These are phyloP conservation scores for Phycodurus eques DNA, from an alignment of 2,113 vertebrate genomes.

Conservation along the genomic window DNA sequence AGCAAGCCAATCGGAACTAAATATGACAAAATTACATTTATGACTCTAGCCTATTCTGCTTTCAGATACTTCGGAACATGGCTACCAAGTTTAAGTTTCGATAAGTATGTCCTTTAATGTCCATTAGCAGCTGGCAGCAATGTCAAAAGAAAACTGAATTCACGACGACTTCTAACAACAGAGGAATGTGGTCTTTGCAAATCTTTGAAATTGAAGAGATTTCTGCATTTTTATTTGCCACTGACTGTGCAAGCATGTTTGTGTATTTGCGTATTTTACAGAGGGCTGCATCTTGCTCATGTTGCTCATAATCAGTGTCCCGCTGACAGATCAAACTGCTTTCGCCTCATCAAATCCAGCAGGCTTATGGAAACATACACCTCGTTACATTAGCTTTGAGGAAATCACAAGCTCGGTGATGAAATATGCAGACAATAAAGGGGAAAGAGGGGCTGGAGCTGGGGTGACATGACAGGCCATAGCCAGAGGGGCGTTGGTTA, in stretches of 20 bases:
- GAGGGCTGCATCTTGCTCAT: slow-evolving; percentile 12
- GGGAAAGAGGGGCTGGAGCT: slow-evolving; percentile 66
- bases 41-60: not conserved
- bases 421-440: slow-evolving; percentile 88
- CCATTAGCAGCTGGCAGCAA: slow-evolving; percentile 14
- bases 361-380: slow-evolving; percentile 88
- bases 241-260: slow-evolving; percentile 1
- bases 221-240: slow-evolving; percentile 22
- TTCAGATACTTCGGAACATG: not conserved
- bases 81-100: not conserved
- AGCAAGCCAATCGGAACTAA: too few relatives aligned
- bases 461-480: slow-evolving; percentile 79
- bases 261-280: not conserved
- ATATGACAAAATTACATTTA: too few relatives aligned
- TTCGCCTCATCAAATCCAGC: slow-evolving; percentile 83
- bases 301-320: slow-evolving; percentile 38
- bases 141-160: slow-evolving; percentile 12
- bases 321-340: slow-evolving; percentile 77
- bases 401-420: slow-evolving; percentile 80
- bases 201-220: slow-evolving; percentile 22
- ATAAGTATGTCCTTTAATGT: not conserved
- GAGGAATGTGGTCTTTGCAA: slow-evolving; percentile 20
- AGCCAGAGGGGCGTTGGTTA: slow-evolving; percentile 84
- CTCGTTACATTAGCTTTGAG: slow-evolving; percentile 84
- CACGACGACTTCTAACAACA: slow-evolving; percentile 20